Evolutionary conservation across 2,888 invertebrate species (phyloP).

Genomic region (Drosophila aldrichi): DNA sequence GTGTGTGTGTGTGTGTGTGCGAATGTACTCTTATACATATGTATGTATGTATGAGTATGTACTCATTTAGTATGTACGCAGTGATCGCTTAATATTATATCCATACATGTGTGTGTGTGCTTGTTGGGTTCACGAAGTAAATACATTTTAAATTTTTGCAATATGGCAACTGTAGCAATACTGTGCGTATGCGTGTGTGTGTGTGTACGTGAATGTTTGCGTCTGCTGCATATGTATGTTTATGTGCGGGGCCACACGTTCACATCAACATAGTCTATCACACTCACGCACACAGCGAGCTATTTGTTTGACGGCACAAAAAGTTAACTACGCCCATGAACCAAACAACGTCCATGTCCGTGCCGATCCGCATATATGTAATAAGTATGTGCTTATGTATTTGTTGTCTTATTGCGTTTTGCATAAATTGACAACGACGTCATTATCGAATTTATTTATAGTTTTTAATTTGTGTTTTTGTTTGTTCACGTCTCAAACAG

Average conservation of each 20-base stretch:
- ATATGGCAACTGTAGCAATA: conserved; percentile 51
- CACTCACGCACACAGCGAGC: conserved; percentile 7
- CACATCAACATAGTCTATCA: conserved; percentile 22
- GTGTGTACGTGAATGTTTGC: conserved; percentile 3
- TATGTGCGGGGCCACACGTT: conserved; percentile 37
- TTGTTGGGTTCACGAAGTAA: conserved; percentile 46
- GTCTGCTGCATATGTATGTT: not conserved
- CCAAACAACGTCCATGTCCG: conserved; percentile 34
- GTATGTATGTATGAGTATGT: not conserved
- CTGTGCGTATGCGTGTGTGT: conserved; percentile 1
- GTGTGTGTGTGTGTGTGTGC: conserved; percentile 10
- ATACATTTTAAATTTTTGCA: conserved; percentile 55
- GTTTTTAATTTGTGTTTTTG: conserved; percentile 16
- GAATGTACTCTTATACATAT: not conserved
- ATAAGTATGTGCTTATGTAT: not conserved
- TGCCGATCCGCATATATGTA: conserved; percentile 20
- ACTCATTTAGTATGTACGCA: conserved; percentile 6
- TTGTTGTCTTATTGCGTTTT: conserved; percentile 55
- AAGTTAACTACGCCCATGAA: conserved; percentile 52
- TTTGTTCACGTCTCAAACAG: conserved; percentile 32
- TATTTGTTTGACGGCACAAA: conserved; percentile 41
- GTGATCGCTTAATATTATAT: conserved; percentile 23
- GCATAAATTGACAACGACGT: conserved; percentile 49
- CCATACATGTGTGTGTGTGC: conserved; percentile 1
- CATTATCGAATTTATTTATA: conserved; percentile 36